Conservation (phyloP, 2,888 invertebrate species). For the Priocnemis perturbator region DNA sequence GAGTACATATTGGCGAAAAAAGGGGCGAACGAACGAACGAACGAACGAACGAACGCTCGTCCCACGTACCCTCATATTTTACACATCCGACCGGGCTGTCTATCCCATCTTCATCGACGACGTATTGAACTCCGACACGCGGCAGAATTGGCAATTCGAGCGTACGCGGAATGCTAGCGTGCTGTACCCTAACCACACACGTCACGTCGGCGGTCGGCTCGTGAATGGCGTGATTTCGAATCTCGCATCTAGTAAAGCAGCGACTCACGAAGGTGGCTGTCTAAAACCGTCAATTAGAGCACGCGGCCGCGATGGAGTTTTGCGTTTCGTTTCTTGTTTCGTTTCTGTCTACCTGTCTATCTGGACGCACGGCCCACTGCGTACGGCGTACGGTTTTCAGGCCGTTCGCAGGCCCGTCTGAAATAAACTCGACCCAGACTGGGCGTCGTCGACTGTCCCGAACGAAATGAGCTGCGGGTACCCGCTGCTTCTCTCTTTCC, state of each 20-base stretch:
- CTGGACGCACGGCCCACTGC: background rate
- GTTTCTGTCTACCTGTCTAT: background rate
- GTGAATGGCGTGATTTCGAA: no score
- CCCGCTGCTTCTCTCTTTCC: conserved; percentile 15
- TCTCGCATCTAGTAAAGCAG: background rate
- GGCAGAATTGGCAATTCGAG: no score
- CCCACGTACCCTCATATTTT: no score
- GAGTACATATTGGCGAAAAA: no score
- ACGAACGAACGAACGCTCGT: no score
- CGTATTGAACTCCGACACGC: no score
- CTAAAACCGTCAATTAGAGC: conserved; percentile 2
- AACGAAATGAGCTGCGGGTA: conserved; percentile 55
- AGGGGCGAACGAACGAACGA: no score
- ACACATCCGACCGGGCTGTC: no score
- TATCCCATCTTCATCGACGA: no score
- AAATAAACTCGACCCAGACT: conserved; percentile 60
- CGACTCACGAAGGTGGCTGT: background rate
- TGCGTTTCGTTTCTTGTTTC: conserved; percentile 2
- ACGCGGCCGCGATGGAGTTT: background rate
- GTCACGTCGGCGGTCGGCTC: no score
- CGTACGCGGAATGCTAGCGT: no score
- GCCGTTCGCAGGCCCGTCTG: conserved; percentile 39
- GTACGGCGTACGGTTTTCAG: background rate
- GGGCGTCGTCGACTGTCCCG: conserved; percentile 59
- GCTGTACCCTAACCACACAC: no score